Evolutionary conservation across 2,113 vertebrate genomes (phyloP), one percentile per base, ranked within the genome.

Genomic region (Cepphus grylle): DNA sequence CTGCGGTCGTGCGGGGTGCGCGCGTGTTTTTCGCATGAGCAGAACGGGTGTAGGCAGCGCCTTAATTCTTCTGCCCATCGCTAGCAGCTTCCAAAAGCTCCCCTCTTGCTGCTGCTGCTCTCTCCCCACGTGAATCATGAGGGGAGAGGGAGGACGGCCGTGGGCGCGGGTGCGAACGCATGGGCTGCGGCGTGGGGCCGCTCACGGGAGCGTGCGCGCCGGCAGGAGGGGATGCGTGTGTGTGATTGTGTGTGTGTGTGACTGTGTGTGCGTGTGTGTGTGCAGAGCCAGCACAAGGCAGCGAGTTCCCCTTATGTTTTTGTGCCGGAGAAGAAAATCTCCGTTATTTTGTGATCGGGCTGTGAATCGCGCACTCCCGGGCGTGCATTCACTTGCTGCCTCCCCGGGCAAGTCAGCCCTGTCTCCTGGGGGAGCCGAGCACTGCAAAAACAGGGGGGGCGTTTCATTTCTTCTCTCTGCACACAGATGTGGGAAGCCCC

Each of bases 321-420:
- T 14, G 14, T 25, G 49, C 45, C 1, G 23, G n/a, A 29, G 87
- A 53, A 65, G 9, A 63, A 79, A 79, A 4, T 12, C 84, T 21
- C 49, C 1, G 1, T 5, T 5, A 4, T 65, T 91, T 74, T n/a
- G 21, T 40, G n/a, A 40, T 3, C 3, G 0, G 32, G 7, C 2
- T 0, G 2, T 8, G 58, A 58, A 50, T n/a, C 69, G 30, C 8
- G 30, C 8, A 0, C 52, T 49, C 18, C n/a, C 1, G 6, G 21
- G 18, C 11, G 78, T 1, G 38, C 4, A 2, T 26, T 22, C 9
- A 2, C 45, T n/a, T 5, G 7, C 40, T 55, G 62, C 71, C 71
- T 17, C n/a, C 36, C 36, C 0, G 4, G 30, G n/a, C 4, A 11
- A 5, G 34, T 17, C 82, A 19, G 66, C 34, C 8, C 42, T 3